Conservation (phyloP, 2,113 vertebrate genomes). For the Catharus fuscescens region DNA sequence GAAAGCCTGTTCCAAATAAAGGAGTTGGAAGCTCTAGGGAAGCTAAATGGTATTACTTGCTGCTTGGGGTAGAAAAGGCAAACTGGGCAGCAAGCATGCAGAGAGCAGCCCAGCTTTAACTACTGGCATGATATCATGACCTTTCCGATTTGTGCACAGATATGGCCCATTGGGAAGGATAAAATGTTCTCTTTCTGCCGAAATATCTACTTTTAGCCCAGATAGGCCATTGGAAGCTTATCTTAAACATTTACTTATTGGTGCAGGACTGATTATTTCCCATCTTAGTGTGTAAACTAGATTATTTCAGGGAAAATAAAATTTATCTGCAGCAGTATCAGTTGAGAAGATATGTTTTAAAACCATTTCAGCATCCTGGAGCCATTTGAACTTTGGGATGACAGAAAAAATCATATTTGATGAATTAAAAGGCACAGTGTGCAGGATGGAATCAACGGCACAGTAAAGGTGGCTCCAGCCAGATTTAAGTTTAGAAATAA, state of each 20-base stretch:
- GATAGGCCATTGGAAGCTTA: neutral
- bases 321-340: neutral
- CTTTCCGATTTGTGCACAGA: neutral
- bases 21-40: neutral
- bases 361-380: neutral
- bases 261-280: neutral
- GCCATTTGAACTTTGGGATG: neutral
- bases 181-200: neutral
- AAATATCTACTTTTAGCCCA: neutral
- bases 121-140: neutral
- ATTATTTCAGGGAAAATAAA: neutral
- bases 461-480: neutral
- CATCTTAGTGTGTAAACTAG: neutral
- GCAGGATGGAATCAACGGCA: neutral
- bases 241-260: neutral
- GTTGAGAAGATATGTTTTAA: neutral
- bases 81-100: neutral
- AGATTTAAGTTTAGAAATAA: slow-evolving; percentile 19
- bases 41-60: neutral
- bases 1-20: neutral
- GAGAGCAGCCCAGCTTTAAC: neutral
- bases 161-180: neutral
- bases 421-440: neutral
- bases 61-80: neutral
- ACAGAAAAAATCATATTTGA: neutral